Evolutionary conservation across 53 echinoderm and acorn worm species (phyloP), one percentile per base, ranked within the genome.

Genomic region (Mesocentrotus franciscanus): DNA sequence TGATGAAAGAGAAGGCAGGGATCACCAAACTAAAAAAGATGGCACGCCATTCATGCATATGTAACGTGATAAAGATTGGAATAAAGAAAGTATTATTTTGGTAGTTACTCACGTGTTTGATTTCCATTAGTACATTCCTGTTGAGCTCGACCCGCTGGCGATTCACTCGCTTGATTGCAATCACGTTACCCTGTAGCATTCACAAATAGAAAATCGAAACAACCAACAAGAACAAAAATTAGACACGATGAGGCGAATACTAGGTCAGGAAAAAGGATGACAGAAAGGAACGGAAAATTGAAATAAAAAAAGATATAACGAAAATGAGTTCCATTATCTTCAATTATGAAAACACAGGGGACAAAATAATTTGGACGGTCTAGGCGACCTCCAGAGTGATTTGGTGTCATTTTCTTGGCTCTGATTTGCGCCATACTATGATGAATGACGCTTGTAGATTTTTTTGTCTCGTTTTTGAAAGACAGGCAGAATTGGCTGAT

Each of bases 141-240:
- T 97, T 98, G 39, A 99, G 96, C 85, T 99, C 99, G 15, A 99
- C 97, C 89, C 98, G 92, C 56, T 96, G 95, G 72, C 97, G 97
- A 81, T 99, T 97, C 78, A 99, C 96, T 96, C 97, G 97, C 94
- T 99, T 99, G 94, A 99, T 97, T 71, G 99, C 99, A 71, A 99
- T 97, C 68, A 99, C 97, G 92, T 96, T 97, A 92, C 98, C 97
- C 98, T 99, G 97, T 26, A 55, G 95, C 83, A 93, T 78, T 79
- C 75, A 91, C 60, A 95, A 92, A 57, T 20, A 93, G 85, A 87
- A 85, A 93, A 90, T 72, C 83, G 85, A 81, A 85, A 85, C 64
- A 97, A 90, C 59, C 36, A 97, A 78, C 56, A 58, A 87, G 72
- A 96, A 76, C 56, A 92, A 84, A 96, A 85, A 91, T n/a, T 92